A percentile compares a stretch with the other conserved stretches of the same genome.
phyloP scores from a whole-genome alignment of 2,888 invertebrate species.

The Geotrupes spiniger region DNA sequence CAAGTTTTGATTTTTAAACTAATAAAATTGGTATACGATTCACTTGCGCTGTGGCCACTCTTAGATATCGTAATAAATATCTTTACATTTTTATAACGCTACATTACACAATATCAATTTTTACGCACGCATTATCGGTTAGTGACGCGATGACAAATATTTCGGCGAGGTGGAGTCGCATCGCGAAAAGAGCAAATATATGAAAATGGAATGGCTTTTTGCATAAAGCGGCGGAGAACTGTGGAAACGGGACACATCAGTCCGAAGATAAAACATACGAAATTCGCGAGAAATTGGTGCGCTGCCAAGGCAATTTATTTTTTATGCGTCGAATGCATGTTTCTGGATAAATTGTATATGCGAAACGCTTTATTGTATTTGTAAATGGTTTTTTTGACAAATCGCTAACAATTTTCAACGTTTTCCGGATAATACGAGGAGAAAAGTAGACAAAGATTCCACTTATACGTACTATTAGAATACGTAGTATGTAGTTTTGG shows the following conservation, averaged over 20 bases:
- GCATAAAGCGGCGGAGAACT: slow-evolving; percentile 42
- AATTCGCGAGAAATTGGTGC: slow-evolving; percentile 48
- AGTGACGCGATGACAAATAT: slow-evolving; percentile 35
- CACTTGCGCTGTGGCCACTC: too few species aligned
- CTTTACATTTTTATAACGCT: too few species aligned
- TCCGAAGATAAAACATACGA: slow-evolving; percentile 47
- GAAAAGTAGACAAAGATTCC: too few species aligned
- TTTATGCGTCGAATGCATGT: slow-evolving; percentile 33
- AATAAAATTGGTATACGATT: too few species aligned
- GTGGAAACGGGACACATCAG: slow-evolving; percentile 46
- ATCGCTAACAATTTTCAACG: too few species aligned
- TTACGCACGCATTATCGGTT: too few species aligned
- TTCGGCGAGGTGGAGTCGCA: slow-evolving; percentile 37
- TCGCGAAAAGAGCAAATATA: slow-evolving; percentile 47
- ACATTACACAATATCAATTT: too few species aligned
- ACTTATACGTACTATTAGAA: too few species aligned
- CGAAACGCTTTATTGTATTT: slow-evolving; percentile 17
- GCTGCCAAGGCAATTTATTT: slow-evolving; percentile 47
- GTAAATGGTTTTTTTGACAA: neutral
- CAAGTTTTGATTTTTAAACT: too few species aligned
- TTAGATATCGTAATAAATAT: too few species aligned
- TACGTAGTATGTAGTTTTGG: too few species aligned
- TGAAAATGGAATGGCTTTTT: slow-evolving; percentile 49
- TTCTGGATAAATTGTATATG: slow-evolving; percentile 29
- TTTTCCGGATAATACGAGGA: too few species aligned